phyloP scores from a whole-genome alignment of 2,888 invertebrate genomes.

The Cinara cedri region DNA sequence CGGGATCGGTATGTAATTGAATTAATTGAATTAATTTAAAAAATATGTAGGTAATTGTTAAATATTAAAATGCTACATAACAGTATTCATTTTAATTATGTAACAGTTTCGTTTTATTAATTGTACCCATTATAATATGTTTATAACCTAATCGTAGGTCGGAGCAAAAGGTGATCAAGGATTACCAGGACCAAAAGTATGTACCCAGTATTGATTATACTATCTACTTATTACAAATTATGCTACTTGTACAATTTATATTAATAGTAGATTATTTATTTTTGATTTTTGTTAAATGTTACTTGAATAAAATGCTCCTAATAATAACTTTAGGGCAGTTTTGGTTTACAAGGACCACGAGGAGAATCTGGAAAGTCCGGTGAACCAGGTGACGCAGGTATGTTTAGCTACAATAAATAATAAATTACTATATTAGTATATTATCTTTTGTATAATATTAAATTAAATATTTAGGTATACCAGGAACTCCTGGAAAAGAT shows the following conservation, averaged over 20 bases:
- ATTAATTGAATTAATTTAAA: not conserved
- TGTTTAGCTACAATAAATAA: not conserved
- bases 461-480: slow-evolving; percentile 62
- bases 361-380: slow-evolving; percentile 82
- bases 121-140: not conserved
- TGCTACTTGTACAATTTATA: not conserved
- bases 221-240: not conserved
- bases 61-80: too few species aligned
- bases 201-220: slow-evolving; percentile 73
- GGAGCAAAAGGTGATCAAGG: slow-evolving; percentile 73
- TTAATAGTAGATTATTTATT: not conserved
- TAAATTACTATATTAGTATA: not conserved
- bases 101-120: too few species aligned
- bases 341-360: slow-evolving; percentile 59
- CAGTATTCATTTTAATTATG: too few species aligned
- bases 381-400: slow-evolving; percentile 75
- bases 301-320: slow-evolving; percentile 73
- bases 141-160: slow-evolving; percentile 61
- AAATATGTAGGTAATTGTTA: too few species aligned
- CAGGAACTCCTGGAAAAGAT: slow-evolving; percentile 79
- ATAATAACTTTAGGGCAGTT: slow-evolving; percentile 27
- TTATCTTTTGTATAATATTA: not conserved
- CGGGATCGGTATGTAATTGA: slow-evolving; percentile 68
- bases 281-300: not conserved
- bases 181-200: slow-evolving; percentile 76